Evolutionary conservation across 2,888 invertebrate species (phyloP), one percentile per base, ranked within the genome.

Genomic region (Lasioglossum vierecki): DNA sequence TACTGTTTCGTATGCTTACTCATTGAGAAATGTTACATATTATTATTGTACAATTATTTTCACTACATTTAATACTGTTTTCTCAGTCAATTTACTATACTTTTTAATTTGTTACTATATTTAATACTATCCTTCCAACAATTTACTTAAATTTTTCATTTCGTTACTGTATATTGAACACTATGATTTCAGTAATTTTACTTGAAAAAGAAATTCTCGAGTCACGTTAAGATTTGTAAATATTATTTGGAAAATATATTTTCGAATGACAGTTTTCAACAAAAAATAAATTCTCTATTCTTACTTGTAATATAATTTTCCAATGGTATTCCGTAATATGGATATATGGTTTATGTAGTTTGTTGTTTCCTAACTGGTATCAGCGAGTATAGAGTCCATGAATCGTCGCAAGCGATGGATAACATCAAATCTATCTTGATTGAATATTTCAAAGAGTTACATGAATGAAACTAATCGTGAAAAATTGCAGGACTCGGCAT

Each of bases 381-480:
- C 11, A 26, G 1, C 60, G 60, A 60, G 3, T 22, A 1, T 11
- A 26, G 11, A 13, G 26, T 60, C n/a, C 4, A 60, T 60, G 26
- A 26, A 35, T 30, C 63, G 30, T 1, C 26, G 8, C 8, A 66
- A 66, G 18, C 35, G 39, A 68, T 68, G 39, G 35, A 68, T 35
- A 68, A 41, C 41, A 68, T n/a, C 11, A 18, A 35, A 39, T 8
- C 22, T 18, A 68, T 39, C 68, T n/a, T 41, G 22, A 22, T 68
- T 22, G 22, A 68, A 68, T 39, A 68, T 39, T 22, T 18, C 35
- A 39, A 0, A 18, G 22, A 9, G n/a, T 39, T 35, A 22, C 4
- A 22, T 22, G 8, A 63, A n/a, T 15, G 35, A 57, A 74, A 70
- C 74, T 83, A 74, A 74, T 83, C 82, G 46, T 66, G 35, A 57